phyloP scores from a whole-genome alignment of 2,888 invertebrate genomes.

The Cheilosia pagana region DNA sequence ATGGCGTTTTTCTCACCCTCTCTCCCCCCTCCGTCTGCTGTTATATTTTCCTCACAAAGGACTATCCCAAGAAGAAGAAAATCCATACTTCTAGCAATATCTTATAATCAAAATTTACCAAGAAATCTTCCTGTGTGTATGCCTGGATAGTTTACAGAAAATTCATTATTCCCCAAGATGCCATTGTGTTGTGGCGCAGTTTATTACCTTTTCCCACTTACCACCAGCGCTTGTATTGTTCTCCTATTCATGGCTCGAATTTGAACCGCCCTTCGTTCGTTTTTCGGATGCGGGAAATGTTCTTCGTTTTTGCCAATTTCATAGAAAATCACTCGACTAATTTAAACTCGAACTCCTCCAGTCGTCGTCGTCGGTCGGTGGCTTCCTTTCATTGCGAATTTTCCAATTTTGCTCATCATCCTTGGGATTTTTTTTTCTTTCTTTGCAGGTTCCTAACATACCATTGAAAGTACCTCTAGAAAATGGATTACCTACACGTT shows the following conservation, averaged over 20 bases:
- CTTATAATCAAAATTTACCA: constrained; percentile 22
- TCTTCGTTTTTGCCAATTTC: constrained; percentile 44
- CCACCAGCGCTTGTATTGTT: constrained; percentile 7
- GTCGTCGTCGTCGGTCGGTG: constrained; percentile 7
- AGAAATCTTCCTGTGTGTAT: not conserved
- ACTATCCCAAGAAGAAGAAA: not conserved
- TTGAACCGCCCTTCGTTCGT: not conserved
- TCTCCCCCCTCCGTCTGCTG: too few species aligned
- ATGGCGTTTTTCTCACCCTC: too few species aligned
- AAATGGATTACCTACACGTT: constrained; percentile 78
- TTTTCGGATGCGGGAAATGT: not conserved
- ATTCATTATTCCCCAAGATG: constrained; percentile 29
- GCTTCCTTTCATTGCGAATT: constrained; percentile 55
- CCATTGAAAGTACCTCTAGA: constrained; percentile 80
- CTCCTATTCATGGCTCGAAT: not conserved
- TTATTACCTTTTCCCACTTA: constrained; percentile 54
- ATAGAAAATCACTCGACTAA: constrained; percentile 60
- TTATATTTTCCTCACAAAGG: not conserved
- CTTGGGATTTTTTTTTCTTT: constrained; percentile 17
- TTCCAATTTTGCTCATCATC: constrained; percentile 56
- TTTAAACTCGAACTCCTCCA: constrained; percentile 40
- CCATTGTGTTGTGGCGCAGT: constrained; percentile 51
- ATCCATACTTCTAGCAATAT: not conserved
- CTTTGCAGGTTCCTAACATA: constrained; percentile 83
- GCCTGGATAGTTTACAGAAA: constrained; percentile 1